Evolutionary conservation across 2,113 vertebrate species (phyloP), one percentile per base, ranked within the genome.

Genomic region (Dunckerocampus dactyliophorus): DNA sequence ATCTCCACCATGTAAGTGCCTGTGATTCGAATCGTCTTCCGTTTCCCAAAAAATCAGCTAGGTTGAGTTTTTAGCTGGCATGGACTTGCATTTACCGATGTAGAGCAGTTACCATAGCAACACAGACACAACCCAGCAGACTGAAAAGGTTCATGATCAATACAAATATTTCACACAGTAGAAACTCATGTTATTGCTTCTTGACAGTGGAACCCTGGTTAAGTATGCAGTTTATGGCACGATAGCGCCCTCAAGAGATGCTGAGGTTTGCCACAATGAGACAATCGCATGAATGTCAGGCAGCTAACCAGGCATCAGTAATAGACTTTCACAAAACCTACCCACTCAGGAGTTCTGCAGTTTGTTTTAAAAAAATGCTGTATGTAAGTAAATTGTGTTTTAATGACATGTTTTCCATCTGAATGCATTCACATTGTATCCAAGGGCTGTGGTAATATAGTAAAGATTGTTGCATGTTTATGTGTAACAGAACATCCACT

Each of bases 151-250:
- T 24, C 21, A 67, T 50, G 80, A 85, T 83, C 79, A 84, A 85
- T 78, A 87, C 6, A 74, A 83, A 82, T 49, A 67, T 65, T 70
- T 81, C 68, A 85, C 72, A 81, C 65, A 75, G 67, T 81, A 82
- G 8, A 81, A 85, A 74, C 63, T 80, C 10, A 7, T 69, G 52
- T 87, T 90, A 90, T 89, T 91, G 90, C 87, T 88, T 79, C 60
- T 66, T 14, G 62, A 71, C 45, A 59, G 42, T 69, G 71, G 48
- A 73, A 82, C 71, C 62, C 50, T 15, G 72, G 64, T 82, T 53
- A 65, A 74, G 62, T 54, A 59, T n/a, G 72, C 56, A 63, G 56
- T 17, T 46, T 37, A 60, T 28, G 24, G 50, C 47, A 59, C 0
- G 31, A 59, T 31, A 28, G 54, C 61, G 67, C 67, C 67, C 63